These are phyloP conservation scores for Hydrotaea cyrtoneurina DNA, from an alignment of 2,888 invertebrate genomes.

Conservation along the genomic window DNA sequence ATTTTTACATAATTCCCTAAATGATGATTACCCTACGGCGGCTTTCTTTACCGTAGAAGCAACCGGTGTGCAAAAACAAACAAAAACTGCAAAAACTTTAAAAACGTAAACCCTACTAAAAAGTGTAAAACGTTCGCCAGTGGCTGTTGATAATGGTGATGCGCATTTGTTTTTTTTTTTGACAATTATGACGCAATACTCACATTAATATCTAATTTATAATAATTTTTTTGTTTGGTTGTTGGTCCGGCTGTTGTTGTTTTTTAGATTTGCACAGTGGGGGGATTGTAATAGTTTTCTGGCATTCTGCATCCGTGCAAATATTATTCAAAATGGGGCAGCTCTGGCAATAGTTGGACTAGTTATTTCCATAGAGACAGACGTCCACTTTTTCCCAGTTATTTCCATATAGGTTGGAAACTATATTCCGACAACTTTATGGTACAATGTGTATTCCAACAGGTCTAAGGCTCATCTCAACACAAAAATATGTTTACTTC, in stretches of 20 bases:
- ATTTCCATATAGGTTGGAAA: no score
- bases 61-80: background rate
- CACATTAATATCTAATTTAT: conserved; percentile 30
- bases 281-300: no score
- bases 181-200: conserved; percentile 34
- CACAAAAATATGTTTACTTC: no score
- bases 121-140: conserved; percentile 21
- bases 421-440: no score
- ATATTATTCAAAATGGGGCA: no score
- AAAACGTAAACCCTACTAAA: conserved; percentile 3
- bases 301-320: no score
- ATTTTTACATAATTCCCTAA: conserved; percentile 26
- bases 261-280: no score
- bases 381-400: no score
- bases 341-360: no score
- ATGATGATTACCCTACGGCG: conserved; percentile 29
- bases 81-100: conserved; percentile 3
- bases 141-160: conserved; percentile 18
- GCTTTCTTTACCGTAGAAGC: conserved; percentile 32
- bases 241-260: background rate
- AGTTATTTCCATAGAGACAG: no score
- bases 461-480: no score
- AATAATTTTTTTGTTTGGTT: conserved; percentile 11
- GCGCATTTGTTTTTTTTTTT: conserved; percentile 37
- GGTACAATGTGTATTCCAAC: no score